These are phyloP conservation scores for Thereva nobilitata DNA, from an alignment of 2,888 invertebrate genomes.

Conservation along the genomic window DNA sequence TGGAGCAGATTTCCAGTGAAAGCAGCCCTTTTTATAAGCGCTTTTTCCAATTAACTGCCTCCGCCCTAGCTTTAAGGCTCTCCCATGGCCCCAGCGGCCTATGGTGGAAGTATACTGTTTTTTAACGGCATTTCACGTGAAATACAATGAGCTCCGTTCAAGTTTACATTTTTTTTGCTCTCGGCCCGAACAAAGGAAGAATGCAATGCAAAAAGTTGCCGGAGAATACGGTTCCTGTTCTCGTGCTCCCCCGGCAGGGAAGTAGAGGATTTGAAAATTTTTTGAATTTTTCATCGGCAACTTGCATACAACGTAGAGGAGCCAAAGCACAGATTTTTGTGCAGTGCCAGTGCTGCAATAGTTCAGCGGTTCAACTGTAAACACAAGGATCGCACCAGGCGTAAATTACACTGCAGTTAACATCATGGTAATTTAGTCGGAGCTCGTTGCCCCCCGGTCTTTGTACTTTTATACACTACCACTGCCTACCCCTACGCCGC, in stretches of 20 bases:
- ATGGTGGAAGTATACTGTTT: slow-evolving; percentile 7
- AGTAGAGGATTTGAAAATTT: slow-evolving; percentile 26
- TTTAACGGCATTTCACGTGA: slow-evolving; percentile 3
- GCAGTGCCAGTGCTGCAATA: slow-evolving; percentile 2
- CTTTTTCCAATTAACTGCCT: slow-evolving; percentile 30
- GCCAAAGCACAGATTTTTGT: slow-evolving; percentile 13
- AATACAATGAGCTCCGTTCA: slow-evolving; percentile 30
- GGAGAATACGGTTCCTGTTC: slow-evolving; percentile 25
- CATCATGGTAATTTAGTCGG: slow-evolving; percentile 21
- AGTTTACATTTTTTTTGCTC: slow-evolving; percentile 31
- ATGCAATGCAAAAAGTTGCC: slow-evolving; percentile 25
- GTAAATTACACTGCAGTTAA: slow-evolving; percentile 30
- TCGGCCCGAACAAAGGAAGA: slow-evolving; percentile 19
- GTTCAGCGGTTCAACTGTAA: slow-evolving; percentile 8
- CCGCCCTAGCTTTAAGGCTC: slow-evolving; percentile 21
- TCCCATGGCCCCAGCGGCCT: background rate
- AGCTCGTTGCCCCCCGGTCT: background rate
- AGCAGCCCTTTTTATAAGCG: slow-evolving; percentile 22
- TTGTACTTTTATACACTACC: slow-evolving; percentile 12
- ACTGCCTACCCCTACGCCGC: background rate
- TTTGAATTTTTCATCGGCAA: slow-evolving; percentile 31
- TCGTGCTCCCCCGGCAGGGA: slow-evolving; percentile 6
- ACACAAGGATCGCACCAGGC: background rate
- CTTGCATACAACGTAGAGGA: slow-evolving; percentile 3
- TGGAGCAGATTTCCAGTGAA: slow-evolving; percentile 7